A percentile compares a stretch with the other conserved stretches of the same genome.
phyloP scores from a whole-genome alignment of 2,888 invertebrate species.

The Apamea monoglypha region DNA sequence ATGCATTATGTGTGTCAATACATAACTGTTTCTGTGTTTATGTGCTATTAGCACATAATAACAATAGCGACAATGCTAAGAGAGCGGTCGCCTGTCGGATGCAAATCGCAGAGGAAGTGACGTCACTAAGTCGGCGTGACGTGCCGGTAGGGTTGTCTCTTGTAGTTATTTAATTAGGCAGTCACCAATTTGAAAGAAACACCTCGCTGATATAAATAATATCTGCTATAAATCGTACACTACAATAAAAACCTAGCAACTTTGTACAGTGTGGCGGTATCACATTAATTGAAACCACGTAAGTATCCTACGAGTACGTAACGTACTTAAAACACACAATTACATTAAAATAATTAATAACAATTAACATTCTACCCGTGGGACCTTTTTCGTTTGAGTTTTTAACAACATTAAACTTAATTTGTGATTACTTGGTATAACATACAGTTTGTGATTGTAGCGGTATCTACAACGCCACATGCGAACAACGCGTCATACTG shows the following conservation, averaged over 20 bases:
- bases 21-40: slow-evolving; percentile 40
- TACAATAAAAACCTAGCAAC: neutral
- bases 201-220: neutral
- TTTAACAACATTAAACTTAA: neutral
- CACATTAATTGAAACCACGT: neutral
- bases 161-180: neutral
- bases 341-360: no score
- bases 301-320: neutral
- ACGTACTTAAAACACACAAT: neutral
- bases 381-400: neutral
- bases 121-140: slow-evolving; percentile 40
- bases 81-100: slow-evolving; percentile 47
- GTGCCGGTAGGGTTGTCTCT: slow-evolving; percentile 50
- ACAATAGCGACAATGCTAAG: slow-evolving; percentile 46
- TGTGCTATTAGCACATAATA: slow-evolving; percentile 39
- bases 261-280: neutral
- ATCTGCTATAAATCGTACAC: neutral
- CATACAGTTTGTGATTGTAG: no score
- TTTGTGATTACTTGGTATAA: neutral
- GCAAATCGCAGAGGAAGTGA: slow-evolving; percentile 62
- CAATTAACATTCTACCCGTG: neutral
- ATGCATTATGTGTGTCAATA: slow-evolving; percentile 42
- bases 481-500: no score
- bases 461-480: no score
- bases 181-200: neutral